phyloP scores from a whole-genome alignment of 2,113 vertebrate species.

The Paradoxurus hermaphroditus region DNA sequence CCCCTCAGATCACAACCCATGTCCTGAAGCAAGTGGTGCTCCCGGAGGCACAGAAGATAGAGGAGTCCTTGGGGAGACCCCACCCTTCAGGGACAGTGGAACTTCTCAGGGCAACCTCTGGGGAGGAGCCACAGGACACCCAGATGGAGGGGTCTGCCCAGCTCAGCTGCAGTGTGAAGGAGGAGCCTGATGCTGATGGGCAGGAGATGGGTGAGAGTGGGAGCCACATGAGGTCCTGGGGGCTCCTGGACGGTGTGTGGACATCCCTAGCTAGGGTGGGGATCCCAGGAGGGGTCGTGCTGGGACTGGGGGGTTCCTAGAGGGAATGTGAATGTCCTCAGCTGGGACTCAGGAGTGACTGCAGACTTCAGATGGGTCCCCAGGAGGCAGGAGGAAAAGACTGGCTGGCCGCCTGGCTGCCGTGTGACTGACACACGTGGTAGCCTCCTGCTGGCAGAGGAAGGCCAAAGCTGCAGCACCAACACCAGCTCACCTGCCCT shows the following conservation, averaged over 20 bases:
- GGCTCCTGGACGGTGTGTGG: not conserved
- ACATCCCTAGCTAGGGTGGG: not conserved
- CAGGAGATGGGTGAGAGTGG: conserved; percentile 40
- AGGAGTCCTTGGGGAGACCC: not conserved
- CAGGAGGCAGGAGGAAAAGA: not conserved
- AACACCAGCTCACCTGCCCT: not conserved
- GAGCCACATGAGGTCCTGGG: not conserved
- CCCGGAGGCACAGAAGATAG: not conserved
- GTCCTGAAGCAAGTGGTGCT: conserved; percentile 45
- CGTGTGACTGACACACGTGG: not conserved
- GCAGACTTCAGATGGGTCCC: not conserved
- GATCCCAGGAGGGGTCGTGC: not conserved
- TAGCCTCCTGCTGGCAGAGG: not conserved
- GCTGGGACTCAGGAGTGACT: not conserved
- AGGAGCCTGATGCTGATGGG: not conserved
- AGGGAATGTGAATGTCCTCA: not conserved
- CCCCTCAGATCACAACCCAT: conserved; percentile 54
- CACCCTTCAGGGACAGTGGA: not conserved
- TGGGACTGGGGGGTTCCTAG: not conserved
- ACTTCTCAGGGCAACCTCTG: not conserved
- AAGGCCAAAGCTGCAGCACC: not conserved
- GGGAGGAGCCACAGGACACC: not conserved
- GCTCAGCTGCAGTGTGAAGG: conserved; percentile 55
- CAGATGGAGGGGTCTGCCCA: not conserved
- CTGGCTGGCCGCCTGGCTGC: too few relatives aligned